These are phyloP conservation scores for Montipora cactus DNA, from an alignment of 64 coral and sea anemone genomes.

Conservation along the genomic window DNA sequence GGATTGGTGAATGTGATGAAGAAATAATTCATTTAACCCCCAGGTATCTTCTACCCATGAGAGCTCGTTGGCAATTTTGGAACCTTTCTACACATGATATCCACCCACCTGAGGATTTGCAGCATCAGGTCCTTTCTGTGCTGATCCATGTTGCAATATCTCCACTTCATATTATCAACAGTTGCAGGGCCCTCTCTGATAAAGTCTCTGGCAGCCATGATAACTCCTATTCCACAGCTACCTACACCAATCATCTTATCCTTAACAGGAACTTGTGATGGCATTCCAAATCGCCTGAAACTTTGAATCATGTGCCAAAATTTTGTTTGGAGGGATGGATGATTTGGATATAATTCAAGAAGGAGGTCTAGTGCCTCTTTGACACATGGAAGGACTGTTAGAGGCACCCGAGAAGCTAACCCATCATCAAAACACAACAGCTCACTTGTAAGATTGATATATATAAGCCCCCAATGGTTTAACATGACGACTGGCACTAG, in stretches of 20 bases:
- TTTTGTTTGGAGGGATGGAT: not conserved
- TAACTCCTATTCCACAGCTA: constrained; percentile 60
- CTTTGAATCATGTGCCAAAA: constrained; percentile 18
- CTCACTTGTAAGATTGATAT: constrained; percentile 33
- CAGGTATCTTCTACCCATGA: not conserved
- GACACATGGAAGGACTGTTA: constrained; percentile 30
- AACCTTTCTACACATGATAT: not conserved
- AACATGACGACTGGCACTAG: constrained; percentile 65
- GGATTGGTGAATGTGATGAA: not conserved
- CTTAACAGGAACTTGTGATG: constrained; percentile 15
- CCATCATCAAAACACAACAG: constrained; percentile 78
- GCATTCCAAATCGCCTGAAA: constrained; percentile 50
- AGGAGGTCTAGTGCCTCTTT: constrained; percentile 39
- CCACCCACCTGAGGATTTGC: constrained; percentile 40
- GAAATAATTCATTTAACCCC: not conserved
- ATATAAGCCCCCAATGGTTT: constrained; percentile 69
- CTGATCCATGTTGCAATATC: constrained; percentile 35
- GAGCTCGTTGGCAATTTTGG: not conserved
- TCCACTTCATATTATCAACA: constrained; percentile 39
- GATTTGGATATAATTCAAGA: not conserved
- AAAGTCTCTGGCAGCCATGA: constrained; percentile 50
- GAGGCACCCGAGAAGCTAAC: constrained; percentile 31
- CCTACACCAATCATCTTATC: constrained; percentile 20
- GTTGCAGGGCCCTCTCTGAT: constrained; percentile 8
- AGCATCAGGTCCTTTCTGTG: constrained; percentile 41